Conservation (phyloP, 2,888 invertebrate species). For the Oscheius sp. region DNA sequence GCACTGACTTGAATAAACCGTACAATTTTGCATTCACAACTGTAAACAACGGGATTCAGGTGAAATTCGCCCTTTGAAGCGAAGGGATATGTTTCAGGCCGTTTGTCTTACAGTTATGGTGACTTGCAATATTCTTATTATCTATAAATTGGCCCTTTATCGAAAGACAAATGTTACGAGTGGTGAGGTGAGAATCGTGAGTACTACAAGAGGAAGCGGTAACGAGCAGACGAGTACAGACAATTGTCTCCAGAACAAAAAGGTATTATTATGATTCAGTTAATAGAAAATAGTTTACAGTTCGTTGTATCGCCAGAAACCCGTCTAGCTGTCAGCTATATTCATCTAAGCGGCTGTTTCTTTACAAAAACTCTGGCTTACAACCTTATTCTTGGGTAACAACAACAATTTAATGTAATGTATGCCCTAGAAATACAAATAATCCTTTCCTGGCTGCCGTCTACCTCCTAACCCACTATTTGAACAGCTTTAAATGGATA, state of each 20-base stretch:
- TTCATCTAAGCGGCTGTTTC: constrained; percentile 10
- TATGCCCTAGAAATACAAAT: neutral
- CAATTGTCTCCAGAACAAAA: too few species aligned
- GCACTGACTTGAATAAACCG: neutral
- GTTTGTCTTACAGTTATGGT: neutral
- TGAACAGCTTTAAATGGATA: constrained; percentile 3
- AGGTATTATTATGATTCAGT: too few species aligned
- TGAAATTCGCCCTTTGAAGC: neutral
- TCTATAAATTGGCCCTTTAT: too few species aligned
- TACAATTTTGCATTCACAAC: neutral
- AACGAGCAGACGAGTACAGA: too few species aligned
- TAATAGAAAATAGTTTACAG: too few species aligned
- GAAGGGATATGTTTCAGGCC: neutral
- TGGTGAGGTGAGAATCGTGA: too few species aligned
- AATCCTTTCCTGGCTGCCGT: neutral
- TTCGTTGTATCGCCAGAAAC: too few species aligned
- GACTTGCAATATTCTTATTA: too few species aligned
- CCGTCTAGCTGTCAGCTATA: constrained; percentile 4
- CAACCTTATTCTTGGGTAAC: constrained; percentile 12
- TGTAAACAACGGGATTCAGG: constrained; percentile 7
- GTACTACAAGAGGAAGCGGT: too few species aligned
- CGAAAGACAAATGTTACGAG: too few species aligned
- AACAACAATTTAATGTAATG: neutral
- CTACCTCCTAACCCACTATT: neutral
- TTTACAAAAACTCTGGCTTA: neutral